A percentile compares a stretch with the other conserved stretches of the same genome.
Conservation (phyloP, 1,140 invertebrate species). For the Drosophila sproati region DNA sequence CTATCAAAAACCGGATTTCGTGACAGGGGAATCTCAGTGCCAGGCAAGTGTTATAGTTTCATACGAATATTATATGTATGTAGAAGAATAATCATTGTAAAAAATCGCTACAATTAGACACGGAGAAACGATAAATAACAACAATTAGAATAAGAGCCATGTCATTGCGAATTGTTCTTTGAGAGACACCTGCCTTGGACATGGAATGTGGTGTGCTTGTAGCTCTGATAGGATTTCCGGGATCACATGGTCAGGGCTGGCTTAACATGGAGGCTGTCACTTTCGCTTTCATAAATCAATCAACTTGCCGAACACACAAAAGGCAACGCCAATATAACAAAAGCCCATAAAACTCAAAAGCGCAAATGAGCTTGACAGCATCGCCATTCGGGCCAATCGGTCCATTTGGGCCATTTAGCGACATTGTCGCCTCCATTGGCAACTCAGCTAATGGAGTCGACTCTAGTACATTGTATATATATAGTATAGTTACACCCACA, state of each 20-base stretch:
- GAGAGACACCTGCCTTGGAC: constrained; percentile 46
- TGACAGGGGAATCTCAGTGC: constrained; percentile 34
- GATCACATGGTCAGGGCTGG: constrained; percentile 46
- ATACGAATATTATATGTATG: constrained; percentile 30
- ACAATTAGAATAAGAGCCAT: constrained; percentile 26
- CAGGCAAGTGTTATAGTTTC: constrained; percentile 50
- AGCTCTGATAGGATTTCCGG: constrained; percentile 66
- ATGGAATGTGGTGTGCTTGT: background rate
- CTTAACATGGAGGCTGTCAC: constrained; percentile 25
- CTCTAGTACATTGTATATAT: background rate
- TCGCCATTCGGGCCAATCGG: constrained; percentile 33
- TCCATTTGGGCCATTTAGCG: constrained; percentile 48
- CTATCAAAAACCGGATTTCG: constrained; percentile 63
- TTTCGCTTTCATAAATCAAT: constrained; percentile 62
- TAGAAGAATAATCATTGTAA: constrained; percentile 35
- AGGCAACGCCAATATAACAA: constrained; percentile 30
- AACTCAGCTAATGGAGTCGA: constrained; percentile 35
- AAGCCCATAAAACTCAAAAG: constrained; percentile 38
- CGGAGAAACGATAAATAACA: background rate
- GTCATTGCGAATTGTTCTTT: constrained; percentile 34
- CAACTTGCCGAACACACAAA: constrained; percentile 49
- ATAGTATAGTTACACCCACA: constrained; percentile 41
- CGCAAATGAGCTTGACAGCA: constrained; percentile 33
- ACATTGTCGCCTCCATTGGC: constrained; percentile 38
- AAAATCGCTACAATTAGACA: constrained; percentile 32